phyloP scores from a whole-genome alignment of 92 coral and sea anemone genomes.

The Umimayanthus chanpuru region DNA sequence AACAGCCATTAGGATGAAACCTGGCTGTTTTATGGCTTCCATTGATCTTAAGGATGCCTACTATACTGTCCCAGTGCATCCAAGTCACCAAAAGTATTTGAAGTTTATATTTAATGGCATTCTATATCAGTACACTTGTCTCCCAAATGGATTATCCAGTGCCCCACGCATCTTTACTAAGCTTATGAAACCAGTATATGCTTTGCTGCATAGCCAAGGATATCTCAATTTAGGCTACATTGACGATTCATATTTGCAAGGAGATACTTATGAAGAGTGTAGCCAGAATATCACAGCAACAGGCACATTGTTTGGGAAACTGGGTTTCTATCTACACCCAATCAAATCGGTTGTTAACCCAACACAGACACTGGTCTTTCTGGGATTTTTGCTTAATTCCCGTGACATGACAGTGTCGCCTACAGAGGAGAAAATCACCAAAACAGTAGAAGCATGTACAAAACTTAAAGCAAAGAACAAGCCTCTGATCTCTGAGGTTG shows the following conservation, averaged over 20 bases:
- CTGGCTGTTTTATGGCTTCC: too few species aligned
- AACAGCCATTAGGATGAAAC: too few species aligned
- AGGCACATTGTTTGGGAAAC: not conserved
- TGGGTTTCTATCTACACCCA: too few species aligned
- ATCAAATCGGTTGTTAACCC: too few species aligned
- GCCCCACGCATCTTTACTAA: conserved; percentile 34
- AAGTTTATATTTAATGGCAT: too few species aligned
- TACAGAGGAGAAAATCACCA: conserved; percentile 11
- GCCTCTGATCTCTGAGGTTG: not conserved
- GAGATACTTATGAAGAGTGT: conserved; percentile 15
- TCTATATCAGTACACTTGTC: too few species aligned
- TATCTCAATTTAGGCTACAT: conserved; percentile 33
- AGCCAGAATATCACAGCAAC: conserved; percentile 31
- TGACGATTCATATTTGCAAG: conserved; percentile 44
- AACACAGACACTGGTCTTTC: too few species aligned
- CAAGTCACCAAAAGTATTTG: too few species aligned
- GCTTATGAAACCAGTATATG: conserved; percentile 34
- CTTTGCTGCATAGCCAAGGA: conserved; percentile 28
- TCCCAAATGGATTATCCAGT: too few species aligned
- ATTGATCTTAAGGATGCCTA: too few species aligned
- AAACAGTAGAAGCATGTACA: conserved; percentile 13
- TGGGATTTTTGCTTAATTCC: conserved; percentile 1
- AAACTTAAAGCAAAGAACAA: not conserved
- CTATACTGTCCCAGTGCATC: too few species aligned
- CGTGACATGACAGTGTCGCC: conserved; percentile 26